Evolutionary conservation across 2,113 vertebrate species (phyloP).

Genomic region (Pseudorasbora parva): DNA sequence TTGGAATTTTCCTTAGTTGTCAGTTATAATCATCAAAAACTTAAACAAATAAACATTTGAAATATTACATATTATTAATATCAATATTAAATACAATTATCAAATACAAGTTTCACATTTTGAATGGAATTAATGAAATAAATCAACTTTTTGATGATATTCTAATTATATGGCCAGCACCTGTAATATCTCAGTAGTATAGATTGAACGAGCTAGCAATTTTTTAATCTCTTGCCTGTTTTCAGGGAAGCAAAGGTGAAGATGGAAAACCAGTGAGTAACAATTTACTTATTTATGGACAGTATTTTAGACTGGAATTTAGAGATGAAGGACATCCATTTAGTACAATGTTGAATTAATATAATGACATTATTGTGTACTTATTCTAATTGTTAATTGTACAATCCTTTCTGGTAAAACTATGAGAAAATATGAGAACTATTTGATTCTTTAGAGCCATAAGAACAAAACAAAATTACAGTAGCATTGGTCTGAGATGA

Average conservation of each 20-base stretch:
- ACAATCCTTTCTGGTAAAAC: neutral
- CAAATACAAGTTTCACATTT: no score
- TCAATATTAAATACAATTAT: no score
- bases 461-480: neutral
- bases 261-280: constrained; percentile 72
- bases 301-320: neutral
- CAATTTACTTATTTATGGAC: neutral
- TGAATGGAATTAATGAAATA: no score
- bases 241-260: constrained; percentile 73
- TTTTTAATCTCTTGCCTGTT: neutral
- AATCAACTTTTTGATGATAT: no score
- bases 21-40: no score
- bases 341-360: neutral
- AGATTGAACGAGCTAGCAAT: neutral
- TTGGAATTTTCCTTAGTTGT: no score
- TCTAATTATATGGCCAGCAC: no score
- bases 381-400: neutral
- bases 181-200: neutral
- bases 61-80: no score
- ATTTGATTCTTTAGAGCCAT: neutral
- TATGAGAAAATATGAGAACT: neutral
- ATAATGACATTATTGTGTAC: neutral
- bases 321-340: neutral
- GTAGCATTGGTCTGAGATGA: neutral
- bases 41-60: no score